Conservation (phyloP, 2,113 vertebrate genomes). For the Lasiurus cinereus region DNA sequence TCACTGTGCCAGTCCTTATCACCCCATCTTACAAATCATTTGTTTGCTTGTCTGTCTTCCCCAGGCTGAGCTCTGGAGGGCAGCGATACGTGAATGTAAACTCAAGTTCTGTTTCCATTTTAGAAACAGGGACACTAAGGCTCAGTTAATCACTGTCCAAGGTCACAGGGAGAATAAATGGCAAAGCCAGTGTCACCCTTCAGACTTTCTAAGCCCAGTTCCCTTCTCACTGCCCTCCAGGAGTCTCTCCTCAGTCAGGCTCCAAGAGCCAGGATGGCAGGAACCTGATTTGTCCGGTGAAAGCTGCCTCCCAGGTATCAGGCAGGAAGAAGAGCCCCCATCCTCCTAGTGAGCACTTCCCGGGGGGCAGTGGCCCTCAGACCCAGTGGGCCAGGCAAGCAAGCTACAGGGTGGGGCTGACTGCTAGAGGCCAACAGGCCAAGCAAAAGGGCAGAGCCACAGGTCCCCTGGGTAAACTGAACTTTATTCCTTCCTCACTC, state of each 20-base stretch:
- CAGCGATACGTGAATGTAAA: background rate
- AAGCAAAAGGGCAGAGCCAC: conserved; percentile 60
- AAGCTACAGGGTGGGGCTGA: conserved; percentile 25
- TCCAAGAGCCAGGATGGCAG: background rate
- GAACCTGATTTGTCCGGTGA: background rate
- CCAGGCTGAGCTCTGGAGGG: conserved; percentile 1
- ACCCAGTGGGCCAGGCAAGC: conserved; percentile 39
- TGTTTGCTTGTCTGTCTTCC: conserved; percentile 3
- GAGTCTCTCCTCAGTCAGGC: background rate
- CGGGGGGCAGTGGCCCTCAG: background rate
- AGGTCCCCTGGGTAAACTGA: conserved; percentile 80
- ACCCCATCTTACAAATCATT: background rate
- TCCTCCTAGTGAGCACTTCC: background rate
- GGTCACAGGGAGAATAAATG: background rate
- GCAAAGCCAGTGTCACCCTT: background rate
- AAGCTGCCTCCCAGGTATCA: background rate
- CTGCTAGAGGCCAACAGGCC: conserved; percentile 57
- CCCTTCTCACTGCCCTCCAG: background rate
- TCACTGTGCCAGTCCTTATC: background rate
- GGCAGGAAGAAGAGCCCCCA: background rate
- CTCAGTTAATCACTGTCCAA: conserved; percentile 42
- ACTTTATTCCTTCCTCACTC: conserved; percentile 79
- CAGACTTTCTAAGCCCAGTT: background rate
- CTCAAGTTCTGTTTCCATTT: conserved; percentile 31
- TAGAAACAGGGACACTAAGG: background rate